Base-by-base conservation (phyloP, 2,113 vertebrate species). In the Blennius ocellaris region DNA sequence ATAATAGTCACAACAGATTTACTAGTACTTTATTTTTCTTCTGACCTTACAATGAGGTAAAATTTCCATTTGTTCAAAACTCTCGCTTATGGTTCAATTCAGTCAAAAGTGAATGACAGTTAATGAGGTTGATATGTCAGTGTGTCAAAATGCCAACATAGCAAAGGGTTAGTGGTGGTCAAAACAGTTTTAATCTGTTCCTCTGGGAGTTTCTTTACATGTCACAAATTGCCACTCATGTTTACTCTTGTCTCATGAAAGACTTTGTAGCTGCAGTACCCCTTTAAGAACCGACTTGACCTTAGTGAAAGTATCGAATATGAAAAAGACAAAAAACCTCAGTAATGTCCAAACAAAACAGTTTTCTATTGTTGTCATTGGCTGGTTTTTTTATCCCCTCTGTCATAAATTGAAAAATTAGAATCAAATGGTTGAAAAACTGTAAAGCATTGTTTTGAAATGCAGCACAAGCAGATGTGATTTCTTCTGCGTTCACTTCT, bases 401-500 rank as follows among this genome's bases (percentile, higher is more conserved):
- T 36, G 6, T 0, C 14, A 14, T 6, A 11, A 52, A 17, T 60
- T 12, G n/a, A 39, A 47, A 3, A 40, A 49, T 36, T 15, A 41
- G 0, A 67, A n/a, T 38, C 5, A 47, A 39, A n/a, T 68, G 0
- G 17, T 68, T 10, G 7, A 7, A 68, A 38, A 30, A 50, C 11
- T 3, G 0, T 10, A 14, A 5, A 8, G 3, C 1, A 53, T n/a
- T 49, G 21, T 30, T 30, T 30, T 30, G 21, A 30, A 30, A 30
- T 30, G 21, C 2, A 37, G 52, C 7, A 1, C 0, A 10, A 7
- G 2, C 11, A 44, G 8, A 48, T 1, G 40, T 44, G 30, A 14
- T 21, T 58, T 51, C 9, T 38, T 67, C 54, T 58, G 38, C 37
- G 41, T 56, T 41, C 49, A 52, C 7, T 61, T 17, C 41, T 73